Evolutionary conservation across 2,888 invertebrate genomes (phyloP).

Genomic region (Ophion ventricosus): DNA sequence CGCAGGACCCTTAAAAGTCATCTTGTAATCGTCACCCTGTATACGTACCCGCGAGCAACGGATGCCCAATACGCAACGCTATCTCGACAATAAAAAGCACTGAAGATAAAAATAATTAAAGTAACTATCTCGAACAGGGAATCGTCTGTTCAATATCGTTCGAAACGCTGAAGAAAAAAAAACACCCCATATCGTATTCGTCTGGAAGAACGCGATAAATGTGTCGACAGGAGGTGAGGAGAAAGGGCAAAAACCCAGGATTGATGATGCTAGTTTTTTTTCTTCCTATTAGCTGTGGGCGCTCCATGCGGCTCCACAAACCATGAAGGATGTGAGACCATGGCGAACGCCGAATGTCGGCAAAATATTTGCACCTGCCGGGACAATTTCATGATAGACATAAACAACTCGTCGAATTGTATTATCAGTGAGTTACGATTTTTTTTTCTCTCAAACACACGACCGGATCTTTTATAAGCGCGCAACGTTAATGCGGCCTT

Average conservation of each 20-base stretch:
- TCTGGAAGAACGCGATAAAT: background rate
- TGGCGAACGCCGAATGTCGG: conserved; percentile 73
- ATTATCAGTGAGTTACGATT: conserved; percentile 70
- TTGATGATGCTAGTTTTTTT: background rate
- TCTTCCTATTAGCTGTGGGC: conserved; percentile 68
- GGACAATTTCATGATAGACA: conserved; percentile 71
- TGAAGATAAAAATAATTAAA: no score
- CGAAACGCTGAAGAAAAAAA: no score
- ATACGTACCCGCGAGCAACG: no score
- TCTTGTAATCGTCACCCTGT: no score
- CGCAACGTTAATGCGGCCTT: no score
- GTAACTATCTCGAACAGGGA: background rate
- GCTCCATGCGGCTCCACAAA: conserved; percentile 60
- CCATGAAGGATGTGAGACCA: conserved; percentile 66
- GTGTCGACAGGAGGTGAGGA: background rate
- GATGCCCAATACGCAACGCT: no score
- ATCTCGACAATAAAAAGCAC: no score
- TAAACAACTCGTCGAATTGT: conserved; percentile 75
- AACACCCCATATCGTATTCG: no score
- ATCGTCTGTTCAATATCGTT: no score
- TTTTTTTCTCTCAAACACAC: background rate
- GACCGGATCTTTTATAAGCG: background rate
- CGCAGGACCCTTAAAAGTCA: no score
- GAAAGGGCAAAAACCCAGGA: background rate
- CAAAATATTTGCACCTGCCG: conserved; percentile 73